Base-by-base conservation (phyloP, 2,888 invertebrate genomes). In the Boloria selene region DNA sequence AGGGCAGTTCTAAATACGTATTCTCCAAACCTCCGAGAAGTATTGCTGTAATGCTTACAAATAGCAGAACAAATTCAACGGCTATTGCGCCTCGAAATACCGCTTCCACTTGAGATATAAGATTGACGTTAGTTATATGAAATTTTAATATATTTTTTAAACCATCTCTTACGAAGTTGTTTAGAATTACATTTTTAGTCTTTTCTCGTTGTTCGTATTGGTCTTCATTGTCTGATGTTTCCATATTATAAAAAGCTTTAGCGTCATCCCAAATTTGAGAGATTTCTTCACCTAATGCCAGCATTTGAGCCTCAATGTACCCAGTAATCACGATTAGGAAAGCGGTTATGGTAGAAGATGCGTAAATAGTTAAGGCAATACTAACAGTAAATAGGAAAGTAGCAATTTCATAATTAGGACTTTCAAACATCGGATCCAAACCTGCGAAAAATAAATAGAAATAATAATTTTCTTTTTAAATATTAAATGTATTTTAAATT, bases 1-100 rank as follows among this genome's bases (percentile, higher is more conserved):
- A 87, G 0, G 84, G 84, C 16, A 86, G 44, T 53, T 82, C 73
- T 4, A 85, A 17, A 50, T 79, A 83, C 0, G 84, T 87, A 5
- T 86, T 83, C 22, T 85, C 78, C 51, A 87, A 70, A 0, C 87
- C 86, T 5, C 84, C 86, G 0, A 87, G 77, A 17, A 87, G 66
- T 67, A 83, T 84, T 3, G 83, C 78, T 54, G 83, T 82, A 2
- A 86, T 65, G 5, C 79, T 80, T 2, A 80, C 59, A 0, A 78
- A 77, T 2, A 87, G 71, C 7, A 82, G 68, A 0, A 76, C 5
- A 42, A 85, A 84, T 67, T 84, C 85, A 1, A 80, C 65, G 4
- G 79, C 82, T 14, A 84, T 74, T 0, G 82, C 78, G 5, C 76
- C 74, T 51, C 77, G 73, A 60, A 83, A 83, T 0, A 80, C 70